Conservation (phyloP, 2,113 vertebrate genomes). For the Seriola quinqueradiata region DNA sequence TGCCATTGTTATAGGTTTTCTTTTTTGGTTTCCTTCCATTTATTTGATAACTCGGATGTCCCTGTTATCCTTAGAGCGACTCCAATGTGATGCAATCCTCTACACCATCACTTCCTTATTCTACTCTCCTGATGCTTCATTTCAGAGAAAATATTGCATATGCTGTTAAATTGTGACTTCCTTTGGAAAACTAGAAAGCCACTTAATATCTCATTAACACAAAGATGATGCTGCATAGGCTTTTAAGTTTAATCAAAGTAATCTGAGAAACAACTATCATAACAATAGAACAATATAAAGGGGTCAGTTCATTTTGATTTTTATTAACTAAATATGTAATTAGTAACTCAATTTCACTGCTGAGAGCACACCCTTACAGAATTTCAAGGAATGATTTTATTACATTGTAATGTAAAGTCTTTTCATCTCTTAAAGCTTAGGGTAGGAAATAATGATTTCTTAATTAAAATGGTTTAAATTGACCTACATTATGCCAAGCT, state of each 20-base stretch:
- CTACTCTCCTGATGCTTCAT: neutral
- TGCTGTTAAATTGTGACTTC: neutral
- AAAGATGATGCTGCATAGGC: neutral
- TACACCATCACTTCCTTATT: neutral
- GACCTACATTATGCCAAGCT: constrained; percentile 1
- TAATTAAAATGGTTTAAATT: constrained; percentile 35
- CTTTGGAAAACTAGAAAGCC: neutral
- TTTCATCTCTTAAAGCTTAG: neutral
- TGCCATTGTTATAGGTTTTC: neutral
- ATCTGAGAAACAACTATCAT: constrained; percentile 4
- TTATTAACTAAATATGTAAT: constrained; percentile 22
- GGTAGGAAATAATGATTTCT: neutral
- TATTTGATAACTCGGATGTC: neutral
- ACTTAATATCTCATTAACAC: neutral
- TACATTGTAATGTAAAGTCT: neutral
- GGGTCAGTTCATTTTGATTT: neutral
- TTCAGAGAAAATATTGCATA: neutral
- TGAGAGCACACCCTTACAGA: constrained; percentile 3
- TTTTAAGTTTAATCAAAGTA: constrained; percentile 6
- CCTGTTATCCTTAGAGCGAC: neutral
- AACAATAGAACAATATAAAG: constrained; percentile 20
- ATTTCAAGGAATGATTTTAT: neutral
- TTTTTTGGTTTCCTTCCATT: neutral
- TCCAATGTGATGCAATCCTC: neutral
- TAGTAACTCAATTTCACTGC: constrained; percentile 28